These are phyloP conservation scores for Oxygymnocypris stewartii DNA, from an alignment of 2,113 vertebrate genomes.

Conservation along the genomic window DNA sequence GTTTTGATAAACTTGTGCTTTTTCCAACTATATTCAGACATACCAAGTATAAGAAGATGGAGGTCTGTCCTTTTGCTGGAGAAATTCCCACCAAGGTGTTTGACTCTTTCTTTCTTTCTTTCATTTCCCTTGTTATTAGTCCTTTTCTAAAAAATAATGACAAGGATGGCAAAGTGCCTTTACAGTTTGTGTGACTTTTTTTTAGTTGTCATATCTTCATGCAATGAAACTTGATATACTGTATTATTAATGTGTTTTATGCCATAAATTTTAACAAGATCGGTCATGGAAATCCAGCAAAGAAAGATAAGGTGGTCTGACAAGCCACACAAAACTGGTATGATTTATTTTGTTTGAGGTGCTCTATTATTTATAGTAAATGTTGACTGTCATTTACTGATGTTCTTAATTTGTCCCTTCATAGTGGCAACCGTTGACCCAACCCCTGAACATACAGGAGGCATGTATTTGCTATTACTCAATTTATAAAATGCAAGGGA, in stretches of 20 bases:
- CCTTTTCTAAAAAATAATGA: background rate
- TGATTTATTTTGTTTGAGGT: background rate
- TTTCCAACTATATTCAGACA: background rate
- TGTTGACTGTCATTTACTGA: background rate
- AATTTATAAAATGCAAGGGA: too few relatives aligned
- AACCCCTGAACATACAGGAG: background rate
- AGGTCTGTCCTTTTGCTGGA: background rate
- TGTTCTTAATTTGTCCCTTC: background rate
- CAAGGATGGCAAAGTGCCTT: background rate
- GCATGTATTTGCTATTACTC: too few relatives aligned
- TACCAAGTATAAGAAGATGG: background rate
- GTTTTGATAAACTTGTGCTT: slow-evolving; percentile 17
- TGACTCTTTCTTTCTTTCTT: too few relatives aligned
- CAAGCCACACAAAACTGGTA: background rate
- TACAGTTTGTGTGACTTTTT: background rate
- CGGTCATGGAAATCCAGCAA: background rate
- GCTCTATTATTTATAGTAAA: background rate
- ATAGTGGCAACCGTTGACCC: background rate
- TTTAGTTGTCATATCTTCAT: background rate
- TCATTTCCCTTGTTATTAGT: background rate
- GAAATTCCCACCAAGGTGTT: background rate
- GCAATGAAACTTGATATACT: background rate
- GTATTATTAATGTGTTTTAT: background rate
- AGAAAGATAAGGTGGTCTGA: background rate
- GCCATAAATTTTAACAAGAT: background rate